Evolutionary conservation across 2,113 vertebrate species (phyloP).

Genomic region (Microtus richardsoni): DNA sequence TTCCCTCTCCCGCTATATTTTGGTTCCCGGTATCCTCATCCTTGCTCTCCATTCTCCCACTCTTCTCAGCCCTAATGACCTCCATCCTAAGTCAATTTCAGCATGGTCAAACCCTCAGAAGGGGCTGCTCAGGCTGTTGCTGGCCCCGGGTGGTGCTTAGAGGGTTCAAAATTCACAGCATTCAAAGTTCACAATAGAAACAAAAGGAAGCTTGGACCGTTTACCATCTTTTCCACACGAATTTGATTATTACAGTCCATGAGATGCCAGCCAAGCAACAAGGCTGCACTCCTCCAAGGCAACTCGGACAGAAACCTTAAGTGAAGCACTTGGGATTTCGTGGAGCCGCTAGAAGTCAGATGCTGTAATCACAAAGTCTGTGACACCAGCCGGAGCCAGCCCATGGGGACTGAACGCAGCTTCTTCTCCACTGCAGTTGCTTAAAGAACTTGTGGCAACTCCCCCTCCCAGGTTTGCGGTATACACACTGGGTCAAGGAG

Average conservation of each 20-base stretch:
- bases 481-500: not conserved
- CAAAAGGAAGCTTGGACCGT: not conserved
- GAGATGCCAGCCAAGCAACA: not conserved
- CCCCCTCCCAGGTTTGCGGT: slow-evolving; percentile 28
- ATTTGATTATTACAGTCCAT: not conserved
- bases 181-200: not conserved
- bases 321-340: slow-evolving; percentile 73
- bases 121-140: too few relatives aligned
- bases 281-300: slow-evolving; percentile 4
- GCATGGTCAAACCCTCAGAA: too few relatives aligned
- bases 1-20: not conserved
- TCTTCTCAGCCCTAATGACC: not conserved
- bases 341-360: not conserved
- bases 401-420: slow-evolving; percentile 36
- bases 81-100: too few relatives aligned
- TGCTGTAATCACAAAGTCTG: slow-evolving; percentile 69
- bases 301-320: slow-evolving; percentile 69
- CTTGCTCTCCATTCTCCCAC: not conserved
- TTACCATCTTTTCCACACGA: not conserved
- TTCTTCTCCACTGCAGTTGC: slow-evolving; percentile 72
- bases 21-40: not conserved
- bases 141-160: not conserved
- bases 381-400: slow-evolving; percentile 55
- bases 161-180: not conserved
- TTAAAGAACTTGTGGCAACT: slow-evolving; percentile 22